phyloP scores from a whole-genome alignment of 2,888 invertebrate species.

The Dione juno region DNA sequence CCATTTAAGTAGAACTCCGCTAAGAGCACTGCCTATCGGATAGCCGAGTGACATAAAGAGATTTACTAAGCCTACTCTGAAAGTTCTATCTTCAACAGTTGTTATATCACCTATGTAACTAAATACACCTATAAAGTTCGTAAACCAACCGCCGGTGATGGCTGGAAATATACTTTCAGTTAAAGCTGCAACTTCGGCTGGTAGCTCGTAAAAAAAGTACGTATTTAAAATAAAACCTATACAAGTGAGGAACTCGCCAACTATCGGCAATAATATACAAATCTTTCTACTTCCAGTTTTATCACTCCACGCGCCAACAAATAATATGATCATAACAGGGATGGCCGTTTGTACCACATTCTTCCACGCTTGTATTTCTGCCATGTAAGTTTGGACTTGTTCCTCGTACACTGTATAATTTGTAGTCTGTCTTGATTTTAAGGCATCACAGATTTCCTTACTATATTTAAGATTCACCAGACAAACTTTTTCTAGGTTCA shows the following conservation, averaged over 20 bases:
- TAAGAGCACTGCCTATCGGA: constrained; percentile 93
- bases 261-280: constrained; percentile 91
- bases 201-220: constrained; percentile 89
- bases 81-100: constrained; percentile 89
- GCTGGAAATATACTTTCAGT: constrained; percentile 92
- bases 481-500: constrained; percentile 93
- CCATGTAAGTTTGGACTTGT: constrained; percentile 87
- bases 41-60: constrained; percentile 93
- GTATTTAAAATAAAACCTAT: constrained; percentile 90
- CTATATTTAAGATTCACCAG: constrained; percentile 90
- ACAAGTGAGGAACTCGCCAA: constrained; percentile 90
- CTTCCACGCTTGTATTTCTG: constrained; percentile 92
- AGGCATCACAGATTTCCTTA: constrained; percentile 88
- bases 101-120: constrained; percentile 95
- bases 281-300: constrained; percentile 88
- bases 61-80: constrained; percentile 93
- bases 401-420: constrained; percentile 82
- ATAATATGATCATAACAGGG: constrained; percentile 91
- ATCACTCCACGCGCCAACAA: constrained; percentile 92
- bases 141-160: constrained; percentile 93
- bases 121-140: constrained; percentile 93
- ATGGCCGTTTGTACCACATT: constrained; percentile 91
- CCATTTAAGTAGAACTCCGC: constrained; percentile 88
- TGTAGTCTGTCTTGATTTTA: constrained; percentile 88
- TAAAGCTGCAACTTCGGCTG: constrained; percentile 90